Evolutionary conservation across 2,113 vertebrate species (phyloP).

Genomic region (Bufo bufo): DNA sequence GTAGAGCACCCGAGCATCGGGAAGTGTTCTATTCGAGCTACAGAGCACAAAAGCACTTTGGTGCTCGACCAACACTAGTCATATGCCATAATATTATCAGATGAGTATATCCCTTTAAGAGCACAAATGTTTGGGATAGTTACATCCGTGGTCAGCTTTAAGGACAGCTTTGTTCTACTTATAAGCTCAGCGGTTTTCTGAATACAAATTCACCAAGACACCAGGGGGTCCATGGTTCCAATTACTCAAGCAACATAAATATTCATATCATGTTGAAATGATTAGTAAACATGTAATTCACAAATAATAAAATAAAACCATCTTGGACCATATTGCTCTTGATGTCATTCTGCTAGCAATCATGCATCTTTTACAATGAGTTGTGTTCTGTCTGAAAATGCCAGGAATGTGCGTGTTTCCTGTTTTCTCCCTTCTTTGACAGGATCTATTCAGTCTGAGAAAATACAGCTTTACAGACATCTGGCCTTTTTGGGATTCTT

Average conservation of each 20-base stretch:
- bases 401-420: slow-evolving; percentile 61
- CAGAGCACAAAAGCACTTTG: too few relatives aligned
- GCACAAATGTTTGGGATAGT: not conserved
- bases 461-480: slow-evolving; percentile 43
- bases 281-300: not conserved
- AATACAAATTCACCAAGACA: not conserved
- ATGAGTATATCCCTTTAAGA: not conserved
- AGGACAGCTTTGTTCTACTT: not conserved
- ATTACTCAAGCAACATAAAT: not conserved
- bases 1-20: too few relatives aligned
- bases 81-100: too few relatives aligned
- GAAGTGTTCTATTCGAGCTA: too few relatives aligned
- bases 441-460: slow-evolving; percentile 58
- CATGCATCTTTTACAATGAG: slow-evolving; percentile 54
- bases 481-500: slow-evolving; percentile 32
- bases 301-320: not conserved
- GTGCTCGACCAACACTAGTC: too few relatives aligned
- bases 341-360: slow-evolving; percentile 48
- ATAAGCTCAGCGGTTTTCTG: not conserved
- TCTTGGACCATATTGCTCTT: slow-evolving; percentile 7
- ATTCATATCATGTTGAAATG: not conserved
- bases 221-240: not conserved
- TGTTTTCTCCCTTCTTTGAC: slow-evolving; percentile 61
- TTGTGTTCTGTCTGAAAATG: slow-evolving; percentile 58
- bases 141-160: not conserved